Conservation (phyloP, 2,797 vertebrate species). For the Pseudochirops cupreus region DNA sequence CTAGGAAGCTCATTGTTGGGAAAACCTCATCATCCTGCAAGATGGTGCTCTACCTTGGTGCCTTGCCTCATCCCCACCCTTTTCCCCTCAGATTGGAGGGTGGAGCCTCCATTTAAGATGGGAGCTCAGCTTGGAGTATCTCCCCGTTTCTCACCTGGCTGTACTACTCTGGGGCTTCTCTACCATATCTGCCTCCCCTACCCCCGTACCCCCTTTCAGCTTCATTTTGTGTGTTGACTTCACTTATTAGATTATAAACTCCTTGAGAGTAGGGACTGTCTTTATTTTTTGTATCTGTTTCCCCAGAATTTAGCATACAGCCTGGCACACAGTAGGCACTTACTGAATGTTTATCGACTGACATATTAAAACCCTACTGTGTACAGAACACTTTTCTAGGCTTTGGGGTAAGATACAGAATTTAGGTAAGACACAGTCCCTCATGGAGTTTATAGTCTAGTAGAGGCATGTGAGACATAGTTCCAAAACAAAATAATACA, state of each 20-base stretch:
- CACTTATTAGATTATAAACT: background rate
- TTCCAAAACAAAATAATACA: background rate
- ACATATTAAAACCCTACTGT: background rate
- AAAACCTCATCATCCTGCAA: background rate
- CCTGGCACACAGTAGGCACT: background rate
- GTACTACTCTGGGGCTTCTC: background rate
- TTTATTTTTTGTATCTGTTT: background rate
- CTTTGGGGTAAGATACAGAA: background rate
- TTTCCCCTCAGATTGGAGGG: background rate
- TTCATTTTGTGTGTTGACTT: background rate
- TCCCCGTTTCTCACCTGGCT: background rate
- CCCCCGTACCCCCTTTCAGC: background rate
- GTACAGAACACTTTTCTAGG: background rate
- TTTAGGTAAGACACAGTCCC: background rate
- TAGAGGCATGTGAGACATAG: background rate
- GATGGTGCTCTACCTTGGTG: background rate
- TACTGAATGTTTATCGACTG: background rate
- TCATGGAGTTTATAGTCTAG: background rate
- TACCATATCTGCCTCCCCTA: background rate
- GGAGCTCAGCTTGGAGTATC: background rate
- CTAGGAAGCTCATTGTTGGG: background rate
- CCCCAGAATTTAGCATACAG: background rate
- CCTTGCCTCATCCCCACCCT: background rate
- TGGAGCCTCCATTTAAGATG: too few relatives aligned
- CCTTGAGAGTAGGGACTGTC: background rate